These are phyloP conservation scores for Mycalesis mineus DNA, from an alignment of 2,888 invertebrate species.

Conservation along the genomic window DNA sequence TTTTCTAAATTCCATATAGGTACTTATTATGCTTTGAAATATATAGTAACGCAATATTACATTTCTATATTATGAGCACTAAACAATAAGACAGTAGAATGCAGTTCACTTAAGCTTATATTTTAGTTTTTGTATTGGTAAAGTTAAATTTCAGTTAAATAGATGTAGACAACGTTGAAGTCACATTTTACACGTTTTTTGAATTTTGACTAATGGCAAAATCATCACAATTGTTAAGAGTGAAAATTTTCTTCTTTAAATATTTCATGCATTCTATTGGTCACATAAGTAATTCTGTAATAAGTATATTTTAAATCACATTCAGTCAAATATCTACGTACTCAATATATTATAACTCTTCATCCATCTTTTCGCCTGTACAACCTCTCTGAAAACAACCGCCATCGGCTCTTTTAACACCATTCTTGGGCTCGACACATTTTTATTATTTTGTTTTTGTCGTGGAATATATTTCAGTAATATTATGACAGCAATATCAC, in stretches of 20 bases:
- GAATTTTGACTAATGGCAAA: conserved; percentile 75
- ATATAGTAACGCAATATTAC: conserved; percentile 32
- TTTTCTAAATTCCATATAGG: conserved; percentile 39
- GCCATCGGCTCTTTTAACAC: conserved; percentile 44
- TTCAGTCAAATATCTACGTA: conserved; percentile 36
- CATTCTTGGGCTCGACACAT: conserved; percentile 45
- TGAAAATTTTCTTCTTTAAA: conserved; percentile 43
- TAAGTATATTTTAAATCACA: conserved; percentile 41
- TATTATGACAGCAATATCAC: neutral
- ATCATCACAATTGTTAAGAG: conserved; percentile 76
- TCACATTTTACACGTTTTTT: conserved; percentile 39
- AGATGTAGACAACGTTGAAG: conserved; percentile 33
- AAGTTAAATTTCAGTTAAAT: conserved; percentile 19
- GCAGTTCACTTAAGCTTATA: conserved; percentile 31
- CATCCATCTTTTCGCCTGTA: conserved; percentile 46
- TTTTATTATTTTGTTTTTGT: conserved; percentile 42
- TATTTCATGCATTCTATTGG: conserved; percentile 47
- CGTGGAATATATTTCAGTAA: conserved; percentile 38
- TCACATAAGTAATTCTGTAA: conserved; percentile 43
- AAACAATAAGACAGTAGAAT: conserved; percentile 26
- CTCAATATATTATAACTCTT: conserved; percentile 40
- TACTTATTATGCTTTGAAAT: conserved; percentile 34
- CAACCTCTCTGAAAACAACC: conserved; percentile 44
- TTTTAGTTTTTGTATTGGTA: conserved; percentile 29
- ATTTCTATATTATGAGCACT: conserved; percentile 30